A percentile compares a stretch with the other conserved stretches of the same genome.
phyloP scores from a whole-genome alignment of 2,888 invertebrate genomes.

The Willowsia nigromaculata region DNA sequence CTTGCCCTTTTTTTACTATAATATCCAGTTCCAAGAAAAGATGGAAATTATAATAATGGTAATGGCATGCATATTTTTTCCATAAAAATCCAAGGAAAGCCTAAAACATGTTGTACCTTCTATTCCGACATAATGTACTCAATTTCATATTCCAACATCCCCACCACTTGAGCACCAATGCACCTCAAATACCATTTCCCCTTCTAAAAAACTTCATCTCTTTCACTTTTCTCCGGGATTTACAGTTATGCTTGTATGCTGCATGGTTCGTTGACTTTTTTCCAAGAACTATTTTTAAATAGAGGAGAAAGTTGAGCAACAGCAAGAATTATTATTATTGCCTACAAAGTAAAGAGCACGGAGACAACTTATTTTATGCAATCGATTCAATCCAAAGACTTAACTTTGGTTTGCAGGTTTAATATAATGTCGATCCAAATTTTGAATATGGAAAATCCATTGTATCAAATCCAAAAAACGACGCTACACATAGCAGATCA shows the following conservation, averaged over 20 bases:
- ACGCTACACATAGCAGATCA: not conserved
- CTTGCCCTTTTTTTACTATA: not conserved
- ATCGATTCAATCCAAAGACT: conserved; percentile 10
- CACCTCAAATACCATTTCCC: not conserved
- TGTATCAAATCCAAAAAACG: not conserved
- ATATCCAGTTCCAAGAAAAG: not conserved
- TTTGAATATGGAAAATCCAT: not conserved
- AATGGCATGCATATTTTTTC: conserved; percentile 54
- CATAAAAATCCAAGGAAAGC: conserved; percentile 36
- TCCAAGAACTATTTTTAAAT: not conserved
- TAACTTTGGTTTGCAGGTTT: not conserved
- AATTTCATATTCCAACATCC: not conserved
- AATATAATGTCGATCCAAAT: not conserved
- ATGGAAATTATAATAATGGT: conserved; percentile 61
- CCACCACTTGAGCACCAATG: not conserved
- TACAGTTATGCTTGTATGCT: conserved; percentile 9
- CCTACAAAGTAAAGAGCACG: not conserved
- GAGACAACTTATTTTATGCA: not conserved
- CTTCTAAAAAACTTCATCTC: conserved; percentile 12
- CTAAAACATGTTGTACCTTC: not conserved
- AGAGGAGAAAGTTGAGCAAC: conserved; percentile 14
- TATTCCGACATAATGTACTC: not conserved
- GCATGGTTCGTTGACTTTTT: conserved; percentile 52
- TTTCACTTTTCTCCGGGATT: conserved; percentile 47
- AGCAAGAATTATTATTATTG: conserved; percentile 26